Evolutionary conservation across 2,113 vertebrate genomes (phyloP), one percentile per base, ranked within the genome.

Genomic region (Etia nguti): DNA sequence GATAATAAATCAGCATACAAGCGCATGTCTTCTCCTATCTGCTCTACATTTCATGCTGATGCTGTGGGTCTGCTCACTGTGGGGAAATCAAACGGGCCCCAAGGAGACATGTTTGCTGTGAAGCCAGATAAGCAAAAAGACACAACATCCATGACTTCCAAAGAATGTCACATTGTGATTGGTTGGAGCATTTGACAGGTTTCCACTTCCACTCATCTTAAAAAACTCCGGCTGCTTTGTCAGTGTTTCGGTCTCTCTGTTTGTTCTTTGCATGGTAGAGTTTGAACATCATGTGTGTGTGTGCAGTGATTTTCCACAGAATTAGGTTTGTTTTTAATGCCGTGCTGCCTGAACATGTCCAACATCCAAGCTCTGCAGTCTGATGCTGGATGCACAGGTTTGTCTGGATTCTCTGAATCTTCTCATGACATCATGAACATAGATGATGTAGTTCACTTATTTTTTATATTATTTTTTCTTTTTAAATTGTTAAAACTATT

Each of bases 321-420:
- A 4, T 60, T 60, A 60, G 16, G 29, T 60, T 60, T 60, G 57
- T 20, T 60, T 60, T 34, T 60, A 34, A 60, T 60, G 29, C 57
- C 0, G 0, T 20, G 29, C 16, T 60, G 57, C 29, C 57, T 60
- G 16, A 60, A 60, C 6, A 60, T 8, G 15, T 60, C 57, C 57
- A 2, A 0, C 29, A 60, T 60, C 57, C 57, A 60, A 60, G 15
- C 57, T 20, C 29, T 60, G 29, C 57, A 60, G 29, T 60, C 57
- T 60, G 16, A 60, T 60, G 29, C 29, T 6, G 26, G 2, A 6
- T 31, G 26, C 57, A 60, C 57, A 18, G 15, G 8, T 60, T 60
- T 60, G 57, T 60, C 57, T 60, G 57, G 57, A 60, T 10, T 60
- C 57, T 60, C 31, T 60, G 29, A 60, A 60, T 2, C 5, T 60